A percentile compares a stretch with the other conserved stretches of the same genome.
These are phyloP conservation scores for Cinclus mexicanus DNA, from an alignment of 2,113 vertebrate species.

Conservation along the genomic window DNA sequence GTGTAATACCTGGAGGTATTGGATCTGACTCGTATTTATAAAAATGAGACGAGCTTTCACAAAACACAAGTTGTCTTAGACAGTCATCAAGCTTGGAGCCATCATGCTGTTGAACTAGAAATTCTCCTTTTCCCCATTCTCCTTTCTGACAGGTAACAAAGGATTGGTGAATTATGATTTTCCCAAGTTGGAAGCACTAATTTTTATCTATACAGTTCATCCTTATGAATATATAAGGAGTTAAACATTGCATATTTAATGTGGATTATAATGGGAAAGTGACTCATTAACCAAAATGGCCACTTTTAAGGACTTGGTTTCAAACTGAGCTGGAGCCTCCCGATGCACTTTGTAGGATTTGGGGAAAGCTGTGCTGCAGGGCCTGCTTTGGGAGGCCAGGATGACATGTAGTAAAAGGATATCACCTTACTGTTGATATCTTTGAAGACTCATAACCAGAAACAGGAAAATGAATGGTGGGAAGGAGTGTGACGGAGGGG, in stretches of 20 bases:
- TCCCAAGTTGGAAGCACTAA: constrained; percentile 73
- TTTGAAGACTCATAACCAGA: constrained; percentile 86
- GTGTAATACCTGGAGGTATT: constrained; percentile 72
- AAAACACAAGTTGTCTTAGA: constrained; percentile 67
- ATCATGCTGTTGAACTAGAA: constrained; percentile 79
- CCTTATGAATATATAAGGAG: constrained; percentile 70
- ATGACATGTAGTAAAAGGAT: constrained; percentile 84
- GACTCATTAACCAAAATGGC: constrained; percentile 79
- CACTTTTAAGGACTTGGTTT: constrained; percentile 86
- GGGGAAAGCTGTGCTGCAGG: constrained; percentile 75
- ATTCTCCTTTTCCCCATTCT: constrained; percentile 59
- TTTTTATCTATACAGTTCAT: constrained; percentile 73
- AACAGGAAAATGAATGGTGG: constrained; percentile 98
- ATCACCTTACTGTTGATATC: constrained; percentile 89
- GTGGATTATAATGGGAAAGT: constrained; percentile 84
- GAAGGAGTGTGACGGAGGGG: constrained; percentile 92
- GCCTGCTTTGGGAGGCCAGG: constrained; percentile 81
- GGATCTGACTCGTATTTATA: constrained; percentile 63
- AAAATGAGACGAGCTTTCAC: constrained; percentile 73
- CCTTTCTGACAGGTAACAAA: constrained; percentile 73
- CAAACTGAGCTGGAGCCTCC: constrained; percentile 84
- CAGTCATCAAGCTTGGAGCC: constrained; percentile 73
- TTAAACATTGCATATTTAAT: constrained; percentile 78
- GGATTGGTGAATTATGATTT: constrained; percentile 78
- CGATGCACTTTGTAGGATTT: constrained; percentile 77